Conservation (phyloP, 2,888 invertebrate species). For the Ypsolopha scabrella region DNA sequence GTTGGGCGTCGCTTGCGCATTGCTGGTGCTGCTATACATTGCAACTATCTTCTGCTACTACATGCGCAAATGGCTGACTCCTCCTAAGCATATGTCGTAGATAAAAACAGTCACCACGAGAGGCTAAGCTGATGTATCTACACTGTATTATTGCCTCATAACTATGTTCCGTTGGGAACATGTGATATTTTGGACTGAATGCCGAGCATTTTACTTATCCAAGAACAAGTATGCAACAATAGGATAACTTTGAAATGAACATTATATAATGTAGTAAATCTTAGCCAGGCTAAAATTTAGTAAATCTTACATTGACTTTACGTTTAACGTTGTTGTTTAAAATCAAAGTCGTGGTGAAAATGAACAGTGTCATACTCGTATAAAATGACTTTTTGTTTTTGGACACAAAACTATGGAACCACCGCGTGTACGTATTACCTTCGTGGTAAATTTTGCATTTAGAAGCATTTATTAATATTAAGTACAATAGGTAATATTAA, state of each 20-base stretch:
- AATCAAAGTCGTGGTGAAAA: constrained; percentile 3
- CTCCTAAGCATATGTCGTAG: constrained; percentile 81
- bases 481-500: constrained; percentile 5
- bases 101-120: constrained; percentile 6
- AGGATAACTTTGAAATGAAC: background rate
- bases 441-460: constrained; percentile 57
- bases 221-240: background rate
- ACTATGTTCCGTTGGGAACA: constrained; percentile 5
- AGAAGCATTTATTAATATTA: constrained; percentile 20
- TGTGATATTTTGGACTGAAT: constrained; percentile 7
- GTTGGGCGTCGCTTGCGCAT: constrained; percentile 90
- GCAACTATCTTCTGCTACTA: constrained; percentile 93
- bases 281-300: background rate
- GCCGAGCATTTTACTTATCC: background rate
- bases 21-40: constrained; percentile 89
- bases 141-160: background rate
- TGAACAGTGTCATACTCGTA: constrained; percentile 11
- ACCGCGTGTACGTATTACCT: constrained; percentile 59
- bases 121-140: background rate
- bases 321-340: too few relatives aligned
- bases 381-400: background rate
- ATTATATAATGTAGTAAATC: background rate
- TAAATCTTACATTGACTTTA: too few relatives aligned
- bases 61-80: constrained; percentile 92
- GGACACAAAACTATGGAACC: constrained; percentile 21